Conservation (phyloP, 2,888 invertebrate species). For the Aphidoletes aphidimyza region DNA sequence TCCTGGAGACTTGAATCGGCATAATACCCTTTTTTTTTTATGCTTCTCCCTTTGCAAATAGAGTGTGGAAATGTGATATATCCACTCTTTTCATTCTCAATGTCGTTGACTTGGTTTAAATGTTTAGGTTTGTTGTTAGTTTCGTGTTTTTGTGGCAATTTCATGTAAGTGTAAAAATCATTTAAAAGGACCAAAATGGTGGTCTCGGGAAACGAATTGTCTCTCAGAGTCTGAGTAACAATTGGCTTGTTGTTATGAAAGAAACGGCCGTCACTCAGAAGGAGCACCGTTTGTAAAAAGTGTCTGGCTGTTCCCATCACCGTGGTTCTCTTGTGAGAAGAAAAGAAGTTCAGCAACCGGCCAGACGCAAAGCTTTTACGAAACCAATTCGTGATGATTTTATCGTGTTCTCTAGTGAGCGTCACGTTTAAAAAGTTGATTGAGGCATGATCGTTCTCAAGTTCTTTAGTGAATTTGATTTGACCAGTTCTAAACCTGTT, state of each 20-base stretch:
- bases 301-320: background rate
- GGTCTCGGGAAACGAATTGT: background rate
- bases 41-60: background rate
- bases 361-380: background rate
- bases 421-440: background rate
- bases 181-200: background rate
- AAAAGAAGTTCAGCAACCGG: background rate
- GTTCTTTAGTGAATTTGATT: background rate
- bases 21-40: background rate
- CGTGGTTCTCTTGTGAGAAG: background rate
- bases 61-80: constrained; percentile 15
- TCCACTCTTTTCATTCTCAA: background rate
- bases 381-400: background rate
- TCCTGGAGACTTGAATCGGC: too few species aligned
- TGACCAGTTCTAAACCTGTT: background rate
- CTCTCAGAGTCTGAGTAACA: background rate
- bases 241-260: background rate
- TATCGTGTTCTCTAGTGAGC: background rate
- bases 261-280: background rate
- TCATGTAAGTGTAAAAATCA: background rate
- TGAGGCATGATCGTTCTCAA: background rate
- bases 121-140: background rate
- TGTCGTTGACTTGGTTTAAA: background rate
- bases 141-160: too few species aligned
- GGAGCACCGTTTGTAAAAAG: background rate